Percentiles rank a stretch among this genome's conserved stretches.
These are phyloP conservation scores for Brachyhypopomus occidentalis DNA, from an alignment of 2,113 vertebrate genomes.

Conservation along the genomic window DNA sequence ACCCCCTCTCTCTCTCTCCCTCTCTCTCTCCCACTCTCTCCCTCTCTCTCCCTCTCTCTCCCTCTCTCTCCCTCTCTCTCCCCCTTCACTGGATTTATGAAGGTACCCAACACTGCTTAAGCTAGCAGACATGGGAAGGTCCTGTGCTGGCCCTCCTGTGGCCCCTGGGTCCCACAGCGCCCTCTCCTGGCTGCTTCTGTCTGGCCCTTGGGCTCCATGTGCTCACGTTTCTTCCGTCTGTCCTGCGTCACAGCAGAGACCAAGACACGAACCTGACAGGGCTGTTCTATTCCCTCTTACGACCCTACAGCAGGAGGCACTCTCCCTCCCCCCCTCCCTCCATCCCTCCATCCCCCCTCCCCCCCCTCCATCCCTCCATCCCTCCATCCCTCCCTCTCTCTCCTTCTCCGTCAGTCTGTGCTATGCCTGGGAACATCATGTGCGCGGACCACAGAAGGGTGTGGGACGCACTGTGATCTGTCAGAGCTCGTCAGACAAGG, in stretches of 20 bases:
- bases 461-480: conserved; percentile 26
- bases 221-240: conserved; percentile 16
- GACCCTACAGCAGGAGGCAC: too few species aligned
- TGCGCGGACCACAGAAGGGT: conserved; percentile 9
- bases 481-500: conserved; percentile 33
- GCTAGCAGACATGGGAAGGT: too few species aligned
- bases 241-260: conserved; percentile 37
- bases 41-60: neutral
- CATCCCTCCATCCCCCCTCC: too few species aligned
- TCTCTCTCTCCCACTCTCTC: neutral
- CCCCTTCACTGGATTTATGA: too few species aligned
- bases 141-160: too few species aligned
- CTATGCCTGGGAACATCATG: too few species aligned
- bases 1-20: neutral
- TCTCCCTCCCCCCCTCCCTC: neutral
- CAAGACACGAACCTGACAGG: conserved; percentile 40
- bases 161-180: too few species aligned
- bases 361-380: conserved; percentile 25
- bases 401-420: too few species aligned
- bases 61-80: neutral
- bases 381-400: neutral
- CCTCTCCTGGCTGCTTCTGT: too few species aligned
- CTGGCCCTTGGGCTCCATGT: too few species aligned
- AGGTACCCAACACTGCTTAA: too few species aligned
- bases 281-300: conserved; percentile 41